Base-by-base conservation (phyloP, 1,140 invertebrate species). In the Drosophila sp. region DNA sequence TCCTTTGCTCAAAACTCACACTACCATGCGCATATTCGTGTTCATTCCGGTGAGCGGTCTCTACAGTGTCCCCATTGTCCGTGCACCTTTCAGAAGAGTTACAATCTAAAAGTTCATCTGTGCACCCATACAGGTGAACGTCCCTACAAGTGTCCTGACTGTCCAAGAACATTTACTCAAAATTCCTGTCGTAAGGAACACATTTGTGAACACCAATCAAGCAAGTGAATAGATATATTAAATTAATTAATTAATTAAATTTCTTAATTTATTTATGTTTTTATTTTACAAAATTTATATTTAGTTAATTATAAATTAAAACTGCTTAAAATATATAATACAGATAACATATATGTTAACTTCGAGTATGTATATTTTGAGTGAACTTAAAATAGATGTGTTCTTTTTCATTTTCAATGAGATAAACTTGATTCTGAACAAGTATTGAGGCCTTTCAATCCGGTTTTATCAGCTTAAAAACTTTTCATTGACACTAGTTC, bases 1-100 rank as follows among this genome's bases (percentile, higher is more conserved):
- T 38, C 59, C 13, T 62, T 62, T 62, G 46, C 59, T 2, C 45
- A 40, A 29, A 63, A 21, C 2, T 51, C 46, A 8, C 21, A 51
- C 14, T 63, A 18, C 7, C 29, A 53, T 53, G 13, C 46, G 4
- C 59, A 63, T 14, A 11, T 41, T 0, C 59, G 38, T 9, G 8
- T 11, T 7, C 62, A 64, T 32, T 16, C 48, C 4, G 7, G 7
- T 14, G 38, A 56, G n/a, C 14, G 25, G 8, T 7, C 7, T 0
- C 8, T 21, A 1, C 14, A 63, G 48, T 63, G 46, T 29, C 61
- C 46, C n/a, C 61, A 54, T 1, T 64, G 48, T 5, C 21, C 48
- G 25, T 11, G 61, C 14, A 21, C 36, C 25, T 64, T 64, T 3
- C 21, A 29, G 0, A 53, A 11, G n/a, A 29, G 27, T 16, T 29